These are phyloP conservation scores for Gadopsis marmoratus DNA, from an alignment of 2,797 vertebrate genomes.

Conservation along the genomic window DNA sequence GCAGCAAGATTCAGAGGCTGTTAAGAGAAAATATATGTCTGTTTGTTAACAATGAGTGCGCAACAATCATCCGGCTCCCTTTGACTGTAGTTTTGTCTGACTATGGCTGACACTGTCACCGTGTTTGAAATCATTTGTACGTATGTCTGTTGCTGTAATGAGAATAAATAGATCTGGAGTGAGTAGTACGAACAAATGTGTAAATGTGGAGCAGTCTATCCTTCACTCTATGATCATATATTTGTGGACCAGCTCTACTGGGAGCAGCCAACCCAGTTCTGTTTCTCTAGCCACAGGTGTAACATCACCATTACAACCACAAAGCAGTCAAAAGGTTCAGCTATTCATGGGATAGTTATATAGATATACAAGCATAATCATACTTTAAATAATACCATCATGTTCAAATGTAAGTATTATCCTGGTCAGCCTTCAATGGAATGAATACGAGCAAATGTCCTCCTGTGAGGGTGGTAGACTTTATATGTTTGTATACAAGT, in stretches of 20 bases:
- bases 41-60: slow-evolving; percentile 36
- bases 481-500: too few species aligned
- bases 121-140: slow-evolving; percentile 1
- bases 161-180: slow-evolving; percentile 12
- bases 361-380: background rate
- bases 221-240: slow-evolving; percentile 15
- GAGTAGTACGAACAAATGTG: slow-evolving; percentile 12
- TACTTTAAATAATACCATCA: background rate
- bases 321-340: background rate
- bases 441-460: background rate
- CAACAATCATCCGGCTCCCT: slow-evolving; percentile 1
- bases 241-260: slow-evolving; percentile 34
- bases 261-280: slow-evolving; percentile 30
- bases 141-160: background rate
- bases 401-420: background rate
- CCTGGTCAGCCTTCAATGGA: background rate
- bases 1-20: slow-evolving; percentile 47
- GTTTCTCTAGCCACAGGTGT: slow-evolving; percentile 10
- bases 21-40: slow-evolving; percentile 47
- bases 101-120: background rate
- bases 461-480: too few species aligned
- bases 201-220: background rate
- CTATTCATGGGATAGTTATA: background rate
- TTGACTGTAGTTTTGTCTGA: slow-evolving; percentile 28
- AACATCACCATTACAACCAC: background rate